Conservation (phyloP, 2,113 vertebrate species). For the Gnathonemus longibarbis region DNA sequence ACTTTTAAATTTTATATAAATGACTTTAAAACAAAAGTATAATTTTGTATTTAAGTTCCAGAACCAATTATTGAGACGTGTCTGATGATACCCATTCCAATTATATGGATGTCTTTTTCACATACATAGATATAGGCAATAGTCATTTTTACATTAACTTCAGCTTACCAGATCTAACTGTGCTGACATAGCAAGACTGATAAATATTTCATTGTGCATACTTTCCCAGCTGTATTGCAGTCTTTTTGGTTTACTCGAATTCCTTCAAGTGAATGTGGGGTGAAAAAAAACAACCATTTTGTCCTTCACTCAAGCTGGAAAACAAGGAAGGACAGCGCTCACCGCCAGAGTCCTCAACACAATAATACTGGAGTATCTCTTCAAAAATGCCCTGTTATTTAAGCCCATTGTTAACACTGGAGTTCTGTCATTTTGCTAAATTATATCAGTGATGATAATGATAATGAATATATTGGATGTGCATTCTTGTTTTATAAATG, state of each 20-base stretch:
- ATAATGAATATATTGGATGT: conserved; percentile 55
- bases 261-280: not conserved
- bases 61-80: not conserved
- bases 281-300: not conserved
- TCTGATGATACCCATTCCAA: not conserved
- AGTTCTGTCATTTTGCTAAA: conserved; percentile 63
- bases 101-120: not conserved
- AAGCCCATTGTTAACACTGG: conserved; percentile 66
- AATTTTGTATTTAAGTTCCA: not conserved
- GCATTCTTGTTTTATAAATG: conserved; percentile 85
- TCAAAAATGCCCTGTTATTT: not conserved
- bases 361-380: not conserved
- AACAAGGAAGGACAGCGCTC: not conserved
- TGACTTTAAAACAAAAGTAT: not conserved
- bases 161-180: not conserved
- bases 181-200: not conserved
- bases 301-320: not conserved
- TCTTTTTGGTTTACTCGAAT: not conserved
- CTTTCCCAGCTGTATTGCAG: not conserved
- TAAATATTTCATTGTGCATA: not conserved
- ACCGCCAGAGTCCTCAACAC: too few relatives aligned
- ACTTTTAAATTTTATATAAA: not conserved
- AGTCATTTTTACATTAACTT: not conserved
- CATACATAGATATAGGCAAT: not conserved
- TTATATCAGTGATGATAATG: conserved; percentile 38